A percentile compares a stretch with the other conserved stretches of the same genome.
These are phyloP conservation scores for Drosophila jambulina DNA, from an alignment of 1,140 invertebrate species.

Conservation along the genomic window DNA sequence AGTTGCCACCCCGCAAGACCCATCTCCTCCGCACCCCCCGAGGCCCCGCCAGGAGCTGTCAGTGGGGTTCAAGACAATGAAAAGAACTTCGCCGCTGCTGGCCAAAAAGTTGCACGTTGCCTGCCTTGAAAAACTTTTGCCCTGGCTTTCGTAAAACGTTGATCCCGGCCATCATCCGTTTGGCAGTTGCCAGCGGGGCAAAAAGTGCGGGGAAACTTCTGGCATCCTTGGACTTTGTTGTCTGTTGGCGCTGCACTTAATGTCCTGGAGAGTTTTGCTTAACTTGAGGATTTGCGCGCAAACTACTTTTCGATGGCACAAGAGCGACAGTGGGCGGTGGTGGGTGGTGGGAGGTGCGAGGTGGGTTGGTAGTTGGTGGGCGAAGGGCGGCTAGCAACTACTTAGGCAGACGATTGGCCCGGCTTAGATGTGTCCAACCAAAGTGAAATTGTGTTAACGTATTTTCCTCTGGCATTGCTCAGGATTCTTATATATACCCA, in stretches of 20 bases:
- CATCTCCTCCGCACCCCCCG: not conserved
- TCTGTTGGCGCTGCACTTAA: conserved; percentile 75
- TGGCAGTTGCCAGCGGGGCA: conserved; percentile 45
- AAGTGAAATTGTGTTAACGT: conserved; percentile 74
- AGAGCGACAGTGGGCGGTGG: conserved; percentile 43
- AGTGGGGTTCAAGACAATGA: conserved; percentile 75
- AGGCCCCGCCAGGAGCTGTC: conserved; percentile 22
- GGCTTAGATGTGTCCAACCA: conserved; percentile 70
- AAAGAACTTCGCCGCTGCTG: conserved; percentile 62
- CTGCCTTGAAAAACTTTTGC: conserved; percentile 60
- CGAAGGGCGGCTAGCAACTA: conserved; percentile 64
- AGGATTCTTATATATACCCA: conserved; percentile 6
- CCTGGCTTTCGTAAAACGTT: conserved; percentile 67
- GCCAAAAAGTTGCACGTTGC: conserved; percentile 63
- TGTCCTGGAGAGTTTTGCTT: conserved; percentile 76
- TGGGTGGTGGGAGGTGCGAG: conserved; percentile 2
- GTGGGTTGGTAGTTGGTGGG: not conserved
- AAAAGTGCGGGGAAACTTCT: conserved; percentile 26
- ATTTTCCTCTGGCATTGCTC: conserved; percentile 51
- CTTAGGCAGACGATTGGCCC: conserved; percentile 79
- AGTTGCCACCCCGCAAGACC: conserved; percentile 39
- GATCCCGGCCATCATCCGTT: conserved; percentile 78
- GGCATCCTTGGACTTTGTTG: conserved; percentile 62
- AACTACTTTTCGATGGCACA: conserved; percentile 82
- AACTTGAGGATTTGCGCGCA: conserved; percentile 84